Evolutionary conservation across 2,797 vertebrate species (phyloP).

Genomic region (Cephalopachus bancanus): DNA sequence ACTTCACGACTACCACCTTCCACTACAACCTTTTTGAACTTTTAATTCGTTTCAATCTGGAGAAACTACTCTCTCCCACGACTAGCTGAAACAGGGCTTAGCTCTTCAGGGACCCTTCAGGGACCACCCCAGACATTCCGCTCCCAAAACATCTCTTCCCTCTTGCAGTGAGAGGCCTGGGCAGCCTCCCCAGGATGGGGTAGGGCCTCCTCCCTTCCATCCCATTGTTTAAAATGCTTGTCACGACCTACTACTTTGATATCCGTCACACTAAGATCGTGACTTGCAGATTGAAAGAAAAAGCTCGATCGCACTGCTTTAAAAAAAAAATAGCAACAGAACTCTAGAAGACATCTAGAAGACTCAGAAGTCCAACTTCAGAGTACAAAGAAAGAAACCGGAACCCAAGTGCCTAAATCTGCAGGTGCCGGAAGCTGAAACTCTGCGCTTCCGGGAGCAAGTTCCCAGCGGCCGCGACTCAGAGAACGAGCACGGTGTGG

Average conservation of each 20-base stretch:
- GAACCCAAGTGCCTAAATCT: neutral
- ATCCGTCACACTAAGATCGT: neutral
- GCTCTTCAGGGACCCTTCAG: slow-evolving; percentile 74
- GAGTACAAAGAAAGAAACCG: too few species aligned
- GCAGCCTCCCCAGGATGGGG: neutral
- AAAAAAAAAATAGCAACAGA: neutral
- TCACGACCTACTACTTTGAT: neutral
- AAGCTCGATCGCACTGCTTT: neutral
- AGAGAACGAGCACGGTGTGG: neutral
- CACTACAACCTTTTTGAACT: slow-evolving; percentile 96
- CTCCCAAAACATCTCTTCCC: neutral
- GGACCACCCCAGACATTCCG: neutral
- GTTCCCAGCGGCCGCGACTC: rapidly evolving
- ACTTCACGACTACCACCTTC: slow-evolving; percentile 96
- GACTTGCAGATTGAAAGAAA: neutral
- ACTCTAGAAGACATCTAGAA: too few species aligned
- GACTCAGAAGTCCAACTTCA: neutral
- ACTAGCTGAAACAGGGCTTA: slow-evolving; percentile 68
- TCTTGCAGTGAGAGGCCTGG: neutral
- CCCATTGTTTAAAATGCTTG: neutral
- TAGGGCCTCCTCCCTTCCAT: neutral
- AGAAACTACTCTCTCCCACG: slow-evolving; percentile 96
- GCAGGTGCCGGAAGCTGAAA: rapidly evolving
- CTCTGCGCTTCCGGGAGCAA: rapidly evolving
- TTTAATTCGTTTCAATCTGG: slow-evolving; percentile 96